Base-by-base conservation (phyloP, 2,113 vertebrate genomes). In the Myrmophylax atrothorax region DNA sequence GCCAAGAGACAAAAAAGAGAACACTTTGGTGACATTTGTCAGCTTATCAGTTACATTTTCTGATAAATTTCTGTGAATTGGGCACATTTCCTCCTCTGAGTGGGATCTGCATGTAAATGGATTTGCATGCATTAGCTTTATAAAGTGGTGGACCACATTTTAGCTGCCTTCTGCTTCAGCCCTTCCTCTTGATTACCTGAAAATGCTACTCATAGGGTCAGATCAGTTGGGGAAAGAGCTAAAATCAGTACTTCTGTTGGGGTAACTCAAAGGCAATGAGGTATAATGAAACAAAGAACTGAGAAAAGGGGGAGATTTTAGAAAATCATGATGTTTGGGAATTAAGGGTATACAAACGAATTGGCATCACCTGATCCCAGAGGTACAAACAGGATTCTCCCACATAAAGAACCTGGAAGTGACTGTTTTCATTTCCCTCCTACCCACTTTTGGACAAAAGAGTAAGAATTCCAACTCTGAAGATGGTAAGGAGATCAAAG, bases 361-460 rank as follows among this genome's bases (percentile, higher is more conserved):
- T 2, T 22, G 20, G 13, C 10, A 18, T 53, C 15, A 15, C 44
- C 22, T 37, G 10, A 3, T 58, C 8, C 20, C 8, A 28, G 19
- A 19, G 8, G 9, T 40, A 7, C 40, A 70, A 66, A 1, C 1
- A 35, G 6, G 15, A 80, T 29, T 73, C 16, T 56, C 14, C 33
- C 1, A 7, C 10, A 18, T 1, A 64, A 64, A 7, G 3, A 18
- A 42, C 8, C 3, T 67, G 4, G 0, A 25, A 44, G 2, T 12
- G 5, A 59, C 35, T 73, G 17, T 4, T 16, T 35, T 84, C 2
- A 11, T 66, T n/a, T 73, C 33, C 12, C 14, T 74, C 15, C 25
- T 37, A 56, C 4, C 1, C 19, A 26, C 5, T 15, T 59, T 50
- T 67, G 37, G 10, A 18, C 7, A 46, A 18, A 67, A 20, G 15